Evolutionary conservation across 2,797 vertebrate genomes (phyloP), one percentile per base, ranked within the genome.

Genomic region (Siniperca obscura): DNA sequence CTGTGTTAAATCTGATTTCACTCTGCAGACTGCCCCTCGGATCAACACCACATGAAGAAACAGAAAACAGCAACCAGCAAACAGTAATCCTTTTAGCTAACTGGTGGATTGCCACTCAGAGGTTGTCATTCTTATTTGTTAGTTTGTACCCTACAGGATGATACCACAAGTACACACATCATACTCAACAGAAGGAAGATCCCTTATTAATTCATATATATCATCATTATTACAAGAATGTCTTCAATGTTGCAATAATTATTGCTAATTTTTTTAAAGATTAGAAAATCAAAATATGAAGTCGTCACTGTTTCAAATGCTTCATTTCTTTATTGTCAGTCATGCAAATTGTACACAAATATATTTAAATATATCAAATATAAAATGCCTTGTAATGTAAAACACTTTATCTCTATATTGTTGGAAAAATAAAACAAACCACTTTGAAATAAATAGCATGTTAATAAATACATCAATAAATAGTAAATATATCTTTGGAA

Each of bases 21-120:
- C 71, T 85, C 90, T 82, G 6, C 91, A 99, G 98, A 98, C 97
- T 13, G 97, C 97, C n/a, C 98, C 98, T 22, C 94, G 87, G 71
- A 91, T 96, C 95, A 96, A 95, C 85, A 94, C 94, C 48, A 95
- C 97, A 95, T 98, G 92, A 88, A 87, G 90, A 84, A 86, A 9
- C 76, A 22, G 61, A 64, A 70, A 72, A 82, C 76, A 16, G 1
- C 68, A 64, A 76, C 78, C 78, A 70, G 89, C 27, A 71, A 76
- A 82, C 53, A 38, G 50, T 27, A 36, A 87, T 76, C 83, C 81
- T 82, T 82, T 92, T 80, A 82, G 86, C 93, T 92, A 92, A 89
- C 85, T 90, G 86, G 60, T 80, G 70, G 78, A 84, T 68, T 65
- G 78, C 85, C 86, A 85, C 91, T 91, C 52, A 81, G 69, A 82